Base-by-base conservation (phyloP, 2,113 vertebrate species). In the Oxygymnocypris stewartii region DNA sequence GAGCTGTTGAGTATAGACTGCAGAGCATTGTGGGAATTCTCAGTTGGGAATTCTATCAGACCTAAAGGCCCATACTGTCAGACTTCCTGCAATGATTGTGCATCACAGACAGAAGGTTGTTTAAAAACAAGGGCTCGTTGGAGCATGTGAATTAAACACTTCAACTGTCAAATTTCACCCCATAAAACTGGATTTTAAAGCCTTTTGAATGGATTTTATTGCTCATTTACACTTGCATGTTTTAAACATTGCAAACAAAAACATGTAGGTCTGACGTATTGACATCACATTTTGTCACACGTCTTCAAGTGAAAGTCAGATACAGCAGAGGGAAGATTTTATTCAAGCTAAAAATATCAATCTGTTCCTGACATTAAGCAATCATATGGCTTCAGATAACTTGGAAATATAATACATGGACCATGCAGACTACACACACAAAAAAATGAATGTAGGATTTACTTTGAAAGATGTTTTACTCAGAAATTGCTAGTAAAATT, bases 41-140 rank as follows among this genome's bases (percentile, higher is more conserved):
- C 81, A 81, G 23, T 37, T 42, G 73, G 79, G 84, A 78, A 88
- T 79, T 83, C 28, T 44, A 61, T 59, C 84, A 85, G 77, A 86
- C 73, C 81, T 78, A 31, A 61, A 61, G 67, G 37, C 25, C 59
- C 18, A 47, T 59, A 69, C 16, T 87, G 73, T 77, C 47, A 57
- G 54, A 85, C 77, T 84, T 69, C 63, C 80, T 67, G 37, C 23
- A 25, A 40, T 40, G 37, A 61, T 40, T n/a, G 51, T 40, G 35
- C 61, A 82, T 28, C 79, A 47, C 20, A 67, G 23, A 80, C 78
- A 42, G 12, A 61, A 61, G 78, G 42, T 80, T 42, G 20, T 40
- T 59, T n/a, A 20, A 54, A 40, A 79, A 23, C 35, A 57, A n/a
- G 51, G 20, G 11, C 31, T 40, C 40, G 6, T 23, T 59, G 12